Conservation (phyloP, 2,797 vertebrate species). For the Lepilemur ruficaudatus region DNA sequence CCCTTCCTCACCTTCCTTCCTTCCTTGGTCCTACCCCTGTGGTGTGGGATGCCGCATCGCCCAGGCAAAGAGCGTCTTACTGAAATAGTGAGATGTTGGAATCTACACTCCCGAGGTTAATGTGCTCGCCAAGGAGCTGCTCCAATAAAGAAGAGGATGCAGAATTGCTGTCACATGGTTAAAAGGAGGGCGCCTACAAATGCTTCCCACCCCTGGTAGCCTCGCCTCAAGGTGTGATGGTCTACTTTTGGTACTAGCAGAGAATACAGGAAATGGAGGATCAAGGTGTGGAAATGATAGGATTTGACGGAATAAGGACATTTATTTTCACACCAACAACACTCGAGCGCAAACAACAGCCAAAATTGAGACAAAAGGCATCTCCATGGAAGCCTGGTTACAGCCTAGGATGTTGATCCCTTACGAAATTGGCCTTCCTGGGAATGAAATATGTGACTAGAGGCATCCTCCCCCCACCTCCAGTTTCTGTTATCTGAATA, state of each 20-base stretch:
- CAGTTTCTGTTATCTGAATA: neutral
- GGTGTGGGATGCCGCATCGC: accelerated
- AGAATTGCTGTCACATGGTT: accelerated
- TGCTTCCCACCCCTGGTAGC: neutral
- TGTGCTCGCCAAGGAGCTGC: neutral
- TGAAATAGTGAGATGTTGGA: neutral
- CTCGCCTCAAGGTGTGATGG: accelerated
- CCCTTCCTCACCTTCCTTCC: neutral
- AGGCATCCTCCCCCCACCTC: neutral
- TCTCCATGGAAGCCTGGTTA: neutral
- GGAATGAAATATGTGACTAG: neutral
- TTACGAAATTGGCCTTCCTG: neutral
- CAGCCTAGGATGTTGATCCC: neutral
- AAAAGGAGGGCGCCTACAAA: accelerated
- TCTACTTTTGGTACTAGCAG: neutral
- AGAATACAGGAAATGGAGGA: neutral
- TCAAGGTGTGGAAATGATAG: neutral
- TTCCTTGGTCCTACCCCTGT: neutral
- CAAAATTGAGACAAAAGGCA: constrained; percentile 40
- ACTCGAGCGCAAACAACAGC: neutral
- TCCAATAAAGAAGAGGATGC: neutral
- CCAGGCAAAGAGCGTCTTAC: neutral
- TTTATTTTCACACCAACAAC: neutral
- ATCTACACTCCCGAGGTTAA: neutral
- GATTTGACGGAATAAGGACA: neutral